Conservation (phyloP, 2,797 vertebrate species). For the Bufotes viridis region DNA sequence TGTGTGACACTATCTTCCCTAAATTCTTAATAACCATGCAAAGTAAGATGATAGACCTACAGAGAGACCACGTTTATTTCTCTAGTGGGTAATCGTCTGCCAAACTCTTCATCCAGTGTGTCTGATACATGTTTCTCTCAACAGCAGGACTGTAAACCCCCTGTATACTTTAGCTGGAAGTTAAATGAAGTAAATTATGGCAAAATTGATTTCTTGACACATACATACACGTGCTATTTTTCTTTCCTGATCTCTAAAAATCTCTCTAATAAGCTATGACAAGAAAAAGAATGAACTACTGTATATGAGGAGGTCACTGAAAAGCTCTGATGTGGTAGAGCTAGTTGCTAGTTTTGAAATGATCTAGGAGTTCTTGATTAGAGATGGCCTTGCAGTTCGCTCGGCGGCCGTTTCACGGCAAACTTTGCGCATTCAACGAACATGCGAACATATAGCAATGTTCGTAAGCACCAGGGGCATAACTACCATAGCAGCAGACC, state of each 20-base stretch:
- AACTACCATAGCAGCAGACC: no score
- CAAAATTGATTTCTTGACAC: not conserved
- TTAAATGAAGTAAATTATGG: not conserved
- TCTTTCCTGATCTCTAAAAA: not conserved
- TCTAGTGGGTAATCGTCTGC: not conserved
- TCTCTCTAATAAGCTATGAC: not conserved
- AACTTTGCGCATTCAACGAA: no score
- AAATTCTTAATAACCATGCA: not conserved
- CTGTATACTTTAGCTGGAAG: not conserved
- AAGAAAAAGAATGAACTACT: not conserved
- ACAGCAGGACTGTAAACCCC: not conserved
- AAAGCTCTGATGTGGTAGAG: not conserved
- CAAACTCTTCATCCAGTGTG: not conserved
- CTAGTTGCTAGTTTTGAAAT: not conserved
- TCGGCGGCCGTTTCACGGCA: no score
- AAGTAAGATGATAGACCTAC: not conserved
- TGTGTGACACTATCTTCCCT: not conserved
- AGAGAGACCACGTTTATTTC: not conserved
- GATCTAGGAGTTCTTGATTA: not conserved
- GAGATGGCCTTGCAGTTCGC: no score
- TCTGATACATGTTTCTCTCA: not conserved
- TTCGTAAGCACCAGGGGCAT: no score
- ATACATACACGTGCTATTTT: not conserved
- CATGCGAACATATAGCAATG: no score
- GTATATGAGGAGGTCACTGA: not conserved